phyloP scores from a whole-genome alignment of 2,113 vertebrate species.

The Ibidorhyncha struthersii region DNA sequence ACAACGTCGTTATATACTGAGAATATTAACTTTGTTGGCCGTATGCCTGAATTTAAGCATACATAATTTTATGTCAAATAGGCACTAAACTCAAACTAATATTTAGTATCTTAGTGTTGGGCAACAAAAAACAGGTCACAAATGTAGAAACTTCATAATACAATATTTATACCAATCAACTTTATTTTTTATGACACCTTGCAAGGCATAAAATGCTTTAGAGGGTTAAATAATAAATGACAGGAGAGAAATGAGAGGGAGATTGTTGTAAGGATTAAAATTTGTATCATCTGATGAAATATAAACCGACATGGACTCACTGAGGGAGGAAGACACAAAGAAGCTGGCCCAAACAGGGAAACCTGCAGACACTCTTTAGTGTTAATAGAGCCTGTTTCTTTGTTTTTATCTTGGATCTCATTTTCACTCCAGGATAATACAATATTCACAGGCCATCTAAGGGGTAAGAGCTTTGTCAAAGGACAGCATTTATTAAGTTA shows the following conservation, averaged over 20 bases:
- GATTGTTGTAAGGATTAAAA: neutral
- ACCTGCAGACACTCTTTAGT: neutral
- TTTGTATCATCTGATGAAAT: neutral
- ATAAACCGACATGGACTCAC: neutral
- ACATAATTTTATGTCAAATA: neutral
- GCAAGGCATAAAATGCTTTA: conserved; percentile 18
- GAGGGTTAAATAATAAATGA: conserved; percentile 59
- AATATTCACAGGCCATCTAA: neutral
- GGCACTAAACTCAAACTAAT: neutral
- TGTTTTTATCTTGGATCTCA: neutral
- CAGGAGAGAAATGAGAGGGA: neutral
- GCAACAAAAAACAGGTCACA: neutral
- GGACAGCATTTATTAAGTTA: neutral
- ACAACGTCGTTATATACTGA: neutral
- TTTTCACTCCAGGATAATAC: neutral
- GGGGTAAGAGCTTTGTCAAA: conserved; percentile 21
- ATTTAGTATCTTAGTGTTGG: neutral
- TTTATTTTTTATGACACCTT: conserved; percentile 4
- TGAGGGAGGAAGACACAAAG: neutral
- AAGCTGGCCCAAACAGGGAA: neutral
- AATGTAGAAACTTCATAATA: neutral
- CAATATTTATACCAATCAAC: conserved; percentile 20
- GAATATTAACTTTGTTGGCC: neutral
- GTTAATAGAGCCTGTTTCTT: neutral
- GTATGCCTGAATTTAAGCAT: neutral